Base-by-base conservation (phyloP, 2,888 invertebrate genomes). In the Apamea monoglypha region DNA sequence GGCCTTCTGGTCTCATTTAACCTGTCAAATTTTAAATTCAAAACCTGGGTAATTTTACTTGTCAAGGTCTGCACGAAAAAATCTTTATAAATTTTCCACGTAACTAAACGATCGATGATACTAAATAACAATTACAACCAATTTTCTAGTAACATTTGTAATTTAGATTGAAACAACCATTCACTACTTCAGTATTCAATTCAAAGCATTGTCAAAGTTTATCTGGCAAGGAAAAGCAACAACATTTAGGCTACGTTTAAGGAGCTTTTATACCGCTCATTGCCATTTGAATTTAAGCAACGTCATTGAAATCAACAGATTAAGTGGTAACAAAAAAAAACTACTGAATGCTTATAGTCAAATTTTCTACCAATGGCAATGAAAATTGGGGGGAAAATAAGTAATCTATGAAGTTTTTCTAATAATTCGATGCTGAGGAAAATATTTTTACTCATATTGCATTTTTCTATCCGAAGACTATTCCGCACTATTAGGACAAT, bases 181-280 rank as follows among this genome's bases (percentile, higher is more conserved):
- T 86, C 36, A 25, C 87, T 78, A 78, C 50, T 78, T 74, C 78
- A 68, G 29, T 73, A 78, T 78, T 69, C 64, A 82, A 82, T 82
- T 82, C 56, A 75, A 74, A 69, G 59, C 53, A 53, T 78, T 84
- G 86, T 78, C 86, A 84, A 84, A 82, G 87, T 86, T 69, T 86
- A 84, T 86, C 87, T 59, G 83, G 69, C 87, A 73, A 72, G 86
- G 86, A 84, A 83, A 86, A 78, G 87, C 64, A 47, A 68, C 66
- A 81, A 66, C 83, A 78, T 86, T 86, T 84, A 86, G 74, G 69
- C 64, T 86, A 64, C 64, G 10, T 29, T 72, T 86, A 61, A 75
- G 86, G 64, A 36, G n/a, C 12, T n/a, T 68, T 50, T 66, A 84
- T 56, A 84, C 64, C 18, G 18, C n/a, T 61, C 36, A 71, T n/a